Evolutionary conservation across 2,797 vertebrate genomes (phyloP), one percentile per base, ranked within the genome.

Genomic region (Bovichtus variegatus): DNA sequence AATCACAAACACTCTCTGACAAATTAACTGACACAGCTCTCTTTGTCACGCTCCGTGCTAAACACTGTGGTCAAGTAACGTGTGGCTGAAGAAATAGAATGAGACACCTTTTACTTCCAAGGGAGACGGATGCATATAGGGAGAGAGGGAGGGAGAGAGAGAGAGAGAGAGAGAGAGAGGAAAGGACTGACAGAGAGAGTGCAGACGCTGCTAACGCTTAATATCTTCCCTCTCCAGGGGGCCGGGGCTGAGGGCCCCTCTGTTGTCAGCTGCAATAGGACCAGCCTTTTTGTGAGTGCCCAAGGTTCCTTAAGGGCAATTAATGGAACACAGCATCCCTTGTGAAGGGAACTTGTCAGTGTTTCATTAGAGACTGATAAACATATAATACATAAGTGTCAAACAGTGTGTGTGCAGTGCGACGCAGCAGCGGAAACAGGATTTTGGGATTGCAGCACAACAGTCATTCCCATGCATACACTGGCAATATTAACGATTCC

Each of bases 331-430:
- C 91, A 91, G 89, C 76, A 91, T 86, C 90, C 85, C 92, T 89
- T 90, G 86, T 93, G 91, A 78, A 38, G 40, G 77, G 87, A 93
- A 94, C 92, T 88, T 92, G 92, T 94, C 91, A 94, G 91, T 90
- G 90, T 93, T 94, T 94, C 93, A 95, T 94, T 91, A 96, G 88
- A 93, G 89, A 90, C 83, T 92, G 90, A 93, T 93, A 95, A 96
- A 94, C 91, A 93, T 94, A 93, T 91, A 93, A 92, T 91, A 88
- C 88, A 90, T 84, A 90, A 86, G 89, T 93, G 91, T 94, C 92
- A 94, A 84, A 78, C 87, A 85, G 90, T 85, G 83, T 88, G 82
- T 65, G 84, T 78, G 76, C 75, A 75, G 85, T 77, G 90, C 73
- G 83, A 89, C 19, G 80, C 69, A 64, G 49, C 75, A 66, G 82